Conservation (phyloP, 2,888 invertebrate genomes). For the Dromius quadrimaculatus region DNA sequence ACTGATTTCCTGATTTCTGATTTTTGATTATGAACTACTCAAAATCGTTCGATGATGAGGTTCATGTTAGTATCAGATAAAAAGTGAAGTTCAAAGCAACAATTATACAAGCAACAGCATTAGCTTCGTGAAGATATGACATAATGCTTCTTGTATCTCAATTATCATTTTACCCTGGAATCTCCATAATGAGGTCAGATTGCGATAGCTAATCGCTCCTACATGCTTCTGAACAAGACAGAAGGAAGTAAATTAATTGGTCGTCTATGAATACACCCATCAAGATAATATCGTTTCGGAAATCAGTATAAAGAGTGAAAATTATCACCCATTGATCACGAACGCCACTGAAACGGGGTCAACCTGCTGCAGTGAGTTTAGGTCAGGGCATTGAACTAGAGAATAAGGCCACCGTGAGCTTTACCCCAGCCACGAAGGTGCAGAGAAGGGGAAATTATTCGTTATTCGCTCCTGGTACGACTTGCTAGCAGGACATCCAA, state of each 20-base stretch:
- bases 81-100: no score
- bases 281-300: constrained; percentile 16
- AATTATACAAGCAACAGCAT: no score
- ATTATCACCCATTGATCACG: constrained; percentile 15
- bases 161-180: no score
- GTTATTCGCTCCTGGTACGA: constrained; percentile 4
- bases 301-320: constrained; percentile 49
- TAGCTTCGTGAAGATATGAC: no score
- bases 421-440: constrained; percentile 8
- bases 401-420: constrained; percentile 26
- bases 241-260: constrained; percentile 33
- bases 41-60: no score
- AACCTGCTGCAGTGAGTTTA: constrained; percentile 58
- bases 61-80: no score
- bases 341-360: constrained; percentile 59
- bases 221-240: constrained; percentile 12
- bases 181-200: not conserved
- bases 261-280: constrained; percentile 10
- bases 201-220: not conserved
- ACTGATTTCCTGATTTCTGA: no score
- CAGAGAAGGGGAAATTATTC: not conserved
- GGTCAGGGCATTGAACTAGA: constrained; percentile 62
- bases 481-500: not conserved
- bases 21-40: no score
- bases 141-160: no score